Base-by-base conservation (phyloP, 2,888 invertebrate genomes). In the Coleophora flavipennella region DNA sequence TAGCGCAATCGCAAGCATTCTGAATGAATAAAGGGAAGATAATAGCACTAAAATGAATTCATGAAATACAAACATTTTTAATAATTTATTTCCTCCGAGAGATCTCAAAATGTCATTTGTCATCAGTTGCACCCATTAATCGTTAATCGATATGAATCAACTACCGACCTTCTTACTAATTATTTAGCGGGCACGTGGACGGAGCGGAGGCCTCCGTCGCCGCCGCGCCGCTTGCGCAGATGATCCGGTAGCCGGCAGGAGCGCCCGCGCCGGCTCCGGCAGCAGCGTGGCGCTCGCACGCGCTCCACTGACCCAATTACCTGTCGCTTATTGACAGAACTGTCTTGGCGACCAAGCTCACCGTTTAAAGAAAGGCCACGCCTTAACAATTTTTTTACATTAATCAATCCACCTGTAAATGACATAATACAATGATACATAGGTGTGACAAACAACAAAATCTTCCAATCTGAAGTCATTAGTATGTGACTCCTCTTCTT, bases 281-380 rank as follows among this genome's bases (percentile, higher is more conserved):
- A 27, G 34, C 3, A 8, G 27, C 13, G 35, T 12, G n/a, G 13
- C 31, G 36, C 20, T 35, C 36, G 36, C 36, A 14, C 14, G 55
- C 56, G 61, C 64, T 73, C 84, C 59, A 81, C 74, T 84, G 62
- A 81, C 84, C 84, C 64, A 73, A 73, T 81, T 84, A 73, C 69
- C 67, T 61, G 60, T 61, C 61, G 63, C 73, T 69, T 74, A 79
- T 75, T 80, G 79, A 77, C 81, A 77, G 77, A 79, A 67, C 62
- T 69, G 71, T 78, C 74, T 81, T 79, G 81, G 78, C 80, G 63
- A 59, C 57, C 50, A 58, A 63, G 62, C 73, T 68, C 66, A 56
- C 49, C 49, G 53, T 54, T 60, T 58, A 60, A 64, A 68, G 64
- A 72, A 66, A 65, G 62, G 60, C 58, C 51, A 49, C 47, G 53